phyloP scores from a whole-genome alignment of 2,113 vertebrate species.

The Leiothrix lutea region DNA sequence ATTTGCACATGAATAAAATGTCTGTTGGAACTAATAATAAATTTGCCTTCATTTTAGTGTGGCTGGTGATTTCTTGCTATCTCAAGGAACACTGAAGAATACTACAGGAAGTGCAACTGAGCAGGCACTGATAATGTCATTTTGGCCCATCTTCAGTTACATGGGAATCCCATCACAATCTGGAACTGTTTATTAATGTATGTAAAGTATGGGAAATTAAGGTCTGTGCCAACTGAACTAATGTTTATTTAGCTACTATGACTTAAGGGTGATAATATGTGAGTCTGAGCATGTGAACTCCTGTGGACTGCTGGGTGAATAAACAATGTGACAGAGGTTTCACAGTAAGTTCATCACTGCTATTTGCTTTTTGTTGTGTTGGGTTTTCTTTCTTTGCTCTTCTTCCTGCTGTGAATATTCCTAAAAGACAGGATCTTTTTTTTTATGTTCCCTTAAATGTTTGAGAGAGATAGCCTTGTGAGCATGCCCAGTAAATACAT shows the following conservation, averaged over 20 bases:
- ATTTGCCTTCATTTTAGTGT: constrained; percentile 38
- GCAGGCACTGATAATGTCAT: neutral
- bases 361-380: neutral
- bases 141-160: neutral
- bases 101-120: neutral
- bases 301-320: neutral
- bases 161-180: neutral
- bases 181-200: neutral
- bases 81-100: neutral
- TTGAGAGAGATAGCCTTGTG: neutral
- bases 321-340: neutral
- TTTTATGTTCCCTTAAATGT: neutral
- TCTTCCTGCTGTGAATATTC: neutral
- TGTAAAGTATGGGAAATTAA: neutral
- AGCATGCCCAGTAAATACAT: neutral
- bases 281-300: neutral
- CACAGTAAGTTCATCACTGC: neutral
- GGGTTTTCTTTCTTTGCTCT: neutral
- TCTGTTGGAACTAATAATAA: constrained; percentile 62
- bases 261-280: neutral
- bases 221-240: neutral
- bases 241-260: neutral
- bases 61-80: neutral
- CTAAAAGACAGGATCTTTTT: neutral
- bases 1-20: constrained; percentile 57